Evolutionary conservation across 2,797 vertebrate species (phyloP), one percentile per base, ranked within the genome.

Genomic region (Bovichtus variegatus): DNA sequence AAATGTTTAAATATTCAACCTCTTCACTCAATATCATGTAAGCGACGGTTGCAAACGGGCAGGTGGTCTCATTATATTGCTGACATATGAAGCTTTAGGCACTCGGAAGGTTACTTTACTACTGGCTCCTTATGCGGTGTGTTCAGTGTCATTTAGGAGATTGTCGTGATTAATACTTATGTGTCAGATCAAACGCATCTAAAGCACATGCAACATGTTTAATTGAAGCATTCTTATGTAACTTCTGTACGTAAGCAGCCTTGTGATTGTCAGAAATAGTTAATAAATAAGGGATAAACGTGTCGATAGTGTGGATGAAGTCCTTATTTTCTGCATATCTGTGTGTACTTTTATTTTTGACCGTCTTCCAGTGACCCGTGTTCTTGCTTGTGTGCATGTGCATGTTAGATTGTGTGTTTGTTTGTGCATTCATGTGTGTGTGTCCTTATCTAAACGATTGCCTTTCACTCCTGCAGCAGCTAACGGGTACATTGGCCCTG

Each of bases 401-500:
- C 21, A 5, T 25, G 31, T 54, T 13, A 23, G n/a, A 36, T 16
- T 34, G 31, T 62, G 21, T 76, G 16, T 62, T 31, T 47, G 38
- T 66, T 27, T 25, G 3, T 34, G 5, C n/a, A 47, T 76, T 19
- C 3, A 5, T 34, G 31, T 62, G 21, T 76, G 16, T 62, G 31
- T 47, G 38, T 66, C 2, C 9, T 53, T 40, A 50, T 66, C 15
- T 46, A 16, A 58, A 13, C 43, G 43, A 43, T 71, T 43, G 23
- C 41, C 8, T 55, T 38, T 71, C 5, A 10, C 19, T 29, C 61
- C 18, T 90, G 49, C 89, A 96, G 95, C 95, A 97, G 89, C 77
- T 99, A 59, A 97, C 97, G 0, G 92, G 95, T 41, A 97, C 96
- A 0, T 76, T 99, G 74, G 73, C 95, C 31, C 74, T 99, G 57